phyloP scores from a whole-genome alignment of 2,113 vertebrate species.

The cat (Felis catus) region F.catus_Fca126_mat1.0 CM031414.1:25926501-25927000 shows the following conservation, averaged over 20 bases:
- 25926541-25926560: not conserved
- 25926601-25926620: not conserved
- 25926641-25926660: not conserved
- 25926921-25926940: slow-evolving; percentile 62
- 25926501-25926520: not conserved
- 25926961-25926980: not conserved
- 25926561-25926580: not conserved
- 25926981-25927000: not conserved
- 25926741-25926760: not conserved
- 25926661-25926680: not conserved
- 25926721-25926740: too few relatives aligned
- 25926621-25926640: too few relatives aligned
- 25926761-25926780: not conserved
- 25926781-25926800: not conserved
- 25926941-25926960: slow-evolving; percentile 19
- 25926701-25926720: not conserved
- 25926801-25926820: not conserved
- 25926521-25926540: not conserved
- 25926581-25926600: not conserved
- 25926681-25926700: not conserved
- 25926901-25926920: slow-evolving; percentile 46
- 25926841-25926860: slow-evolving; percentile 73
- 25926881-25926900: not conserved
- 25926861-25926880: slow-evolving; percentile 63
- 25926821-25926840: not conserved